Conservation (phyloP, 2,797 vertebrate species). For the Botia almorhae region DNA sequence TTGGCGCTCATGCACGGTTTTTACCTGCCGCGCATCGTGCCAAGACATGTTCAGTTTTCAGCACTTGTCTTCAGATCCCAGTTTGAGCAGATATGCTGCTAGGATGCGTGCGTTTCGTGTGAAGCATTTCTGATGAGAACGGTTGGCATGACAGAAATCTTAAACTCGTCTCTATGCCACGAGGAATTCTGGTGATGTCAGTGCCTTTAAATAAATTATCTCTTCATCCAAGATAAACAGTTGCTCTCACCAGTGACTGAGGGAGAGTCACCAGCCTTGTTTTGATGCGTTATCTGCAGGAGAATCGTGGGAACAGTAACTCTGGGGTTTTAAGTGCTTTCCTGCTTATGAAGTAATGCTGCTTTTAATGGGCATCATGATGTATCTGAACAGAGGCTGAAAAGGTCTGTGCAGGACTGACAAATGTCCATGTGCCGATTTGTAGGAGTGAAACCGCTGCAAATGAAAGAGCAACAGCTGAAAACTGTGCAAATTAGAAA, state of each 20-base stretch:
- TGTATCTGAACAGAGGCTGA: not conserved
- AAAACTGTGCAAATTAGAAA: too few species aligned
- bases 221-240: not conserved
- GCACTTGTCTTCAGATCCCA: not conserved
- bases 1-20: not conserved
- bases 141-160: constrained; percentile 1
- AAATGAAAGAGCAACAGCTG: too few species aligned
- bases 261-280: not conserved
- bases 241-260: not conserved
- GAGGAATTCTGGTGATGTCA: constrained; percentile 4
- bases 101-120: not conserved
- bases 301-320: not conserved
- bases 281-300: not conserved
- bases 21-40: not conserved
- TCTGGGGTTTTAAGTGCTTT: too few species aligned
- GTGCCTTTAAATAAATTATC: not conserved
- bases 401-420: not conserved
- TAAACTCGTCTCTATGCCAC: not conserved
- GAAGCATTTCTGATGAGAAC: not conserved
- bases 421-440: not conserved
- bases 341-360: too few species aligned
- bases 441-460: too few species aligned
- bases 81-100: not conserved
- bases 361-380: not conserved
- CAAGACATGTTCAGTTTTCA: constrained; percentile 8